These are phyloP conservation scores for Drosophila truncata DNA, from an alignment of 1,140 invertebrate genomes.

Conservation along the genomic window DNA sequence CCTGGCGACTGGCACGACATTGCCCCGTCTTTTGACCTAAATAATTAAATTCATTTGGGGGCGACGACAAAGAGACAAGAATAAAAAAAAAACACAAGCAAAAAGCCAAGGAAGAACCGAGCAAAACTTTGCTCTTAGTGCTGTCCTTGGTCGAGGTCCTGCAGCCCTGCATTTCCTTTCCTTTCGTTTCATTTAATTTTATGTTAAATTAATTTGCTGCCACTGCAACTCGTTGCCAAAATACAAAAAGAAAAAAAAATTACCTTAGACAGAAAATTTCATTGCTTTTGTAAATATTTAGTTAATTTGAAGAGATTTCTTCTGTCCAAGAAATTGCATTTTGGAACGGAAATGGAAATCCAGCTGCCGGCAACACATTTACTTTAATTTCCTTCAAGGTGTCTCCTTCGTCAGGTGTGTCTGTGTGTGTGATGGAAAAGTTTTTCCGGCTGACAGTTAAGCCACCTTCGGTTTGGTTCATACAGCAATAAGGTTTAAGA, in stretches of 20 bases:
- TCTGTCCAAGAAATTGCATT: constrained; percentile 29
- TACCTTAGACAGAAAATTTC: constrained; percentile 60
- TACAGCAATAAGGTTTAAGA: constrained; percentile 11
- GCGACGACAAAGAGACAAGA: constrained; percentile 16
- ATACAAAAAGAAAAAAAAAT: constrained; percentile 1
- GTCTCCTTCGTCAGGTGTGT: neutral
- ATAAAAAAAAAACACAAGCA: constrained; percentile 4
- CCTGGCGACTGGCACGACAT: constrained; percentile 67
- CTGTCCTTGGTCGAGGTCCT: constrained; percentile 43
- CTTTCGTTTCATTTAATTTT: constrained; percentile 75
- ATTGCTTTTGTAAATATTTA: constrained; percentile 77
- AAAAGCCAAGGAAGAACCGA: constrained; percentile 3
- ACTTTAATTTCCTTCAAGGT: constrained; percentile 38
- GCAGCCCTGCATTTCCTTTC: constrained; percentile 60
- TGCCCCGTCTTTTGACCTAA: constrained; percentile 72
- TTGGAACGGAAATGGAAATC: constrained; percentile 34
- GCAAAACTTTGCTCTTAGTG: constrained; percentile 68
- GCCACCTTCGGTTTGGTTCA: constrained; percentile 1
- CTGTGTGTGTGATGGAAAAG: constrained; percentile 19
- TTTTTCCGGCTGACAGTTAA: constrained; percentile 17
- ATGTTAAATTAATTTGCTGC: constrained; percentile 80
- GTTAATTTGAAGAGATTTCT: constrained; percentile 64
- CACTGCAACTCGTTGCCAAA: constrained; percentile 32
- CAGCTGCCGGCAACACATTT: constrained; percentile 33
- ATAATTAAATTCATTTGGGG: constrained; percentile 77